phyloP scores from a whole-genome alignment of 2,888 invertebrate genomes.

The Seira musarum region DNA sequence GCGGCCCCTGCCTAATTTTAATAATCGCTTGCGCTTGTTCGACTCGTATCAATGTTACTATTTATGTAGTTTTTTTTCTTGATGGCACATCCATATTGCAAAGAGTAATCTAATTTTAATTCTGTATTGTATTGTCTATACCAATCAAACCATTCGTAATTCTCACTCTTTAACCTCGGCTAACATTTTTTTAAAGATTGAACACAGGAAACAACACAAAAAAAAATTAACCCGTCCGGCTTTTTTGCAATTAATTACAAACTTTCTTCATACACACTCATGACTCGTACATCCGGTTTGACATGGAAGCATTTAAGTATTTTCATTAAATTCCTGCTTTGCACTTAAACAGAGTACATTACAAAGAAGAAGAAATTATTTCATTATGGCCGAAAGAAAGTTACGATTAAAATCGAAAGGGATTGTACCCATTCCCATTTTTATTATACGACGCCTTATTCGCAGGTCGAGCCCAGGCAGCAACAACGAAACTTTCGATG shows the following conservation, averaged over 20 bases:
- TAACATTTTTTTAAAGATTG: too few relatives aligned
- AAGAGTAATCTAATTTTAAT: too few relatives aligned
- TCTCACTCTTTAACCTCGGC: too few relatives aligned
- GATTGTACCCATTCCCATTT: conserved; percentile 35
- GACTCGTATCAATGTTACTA: too few relatives aligned
- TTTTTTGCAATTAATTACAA: background rate
- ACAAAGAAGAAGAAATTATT: background rate
- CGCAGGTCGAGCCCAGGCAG: conserved; percentile 79
- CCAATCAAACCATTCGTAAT: too few relatives aligned
- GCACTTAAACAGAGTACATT: background rate
- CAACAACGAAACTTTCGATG: conserved; percentile 92
- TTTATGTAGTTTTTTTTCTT: too few relatives aligned
- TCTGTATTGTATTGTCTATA: too few relatives aligned
- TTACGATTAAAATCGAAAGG: conserved; percentile 24
- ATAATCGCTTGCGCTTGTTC: too few relatives aligned
- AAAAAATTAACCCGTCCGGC: background rate
- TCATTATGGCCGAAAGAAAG: background rate
- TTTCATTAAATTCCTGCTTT: background rate
- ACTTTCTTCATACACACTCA: background rate
- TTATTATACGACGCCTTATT: conserved; percentile 57
- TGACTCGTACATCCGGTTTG: too few relatives aligned
- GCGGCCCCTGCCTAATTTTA: too few relatives aligned
- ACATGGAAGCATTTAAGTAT: background rate
- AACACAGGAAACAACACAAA: too few relatives aligned
- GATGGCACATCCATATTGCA: too few relatives aligned